Percentiles rank a stretch among this genome's conserved stretches.
These are phyloP conservation scores for Perognathus longimembris DNA, from an alignment of 2,113 vertebrate genomes.

Conservation along the genomic window DNA sequence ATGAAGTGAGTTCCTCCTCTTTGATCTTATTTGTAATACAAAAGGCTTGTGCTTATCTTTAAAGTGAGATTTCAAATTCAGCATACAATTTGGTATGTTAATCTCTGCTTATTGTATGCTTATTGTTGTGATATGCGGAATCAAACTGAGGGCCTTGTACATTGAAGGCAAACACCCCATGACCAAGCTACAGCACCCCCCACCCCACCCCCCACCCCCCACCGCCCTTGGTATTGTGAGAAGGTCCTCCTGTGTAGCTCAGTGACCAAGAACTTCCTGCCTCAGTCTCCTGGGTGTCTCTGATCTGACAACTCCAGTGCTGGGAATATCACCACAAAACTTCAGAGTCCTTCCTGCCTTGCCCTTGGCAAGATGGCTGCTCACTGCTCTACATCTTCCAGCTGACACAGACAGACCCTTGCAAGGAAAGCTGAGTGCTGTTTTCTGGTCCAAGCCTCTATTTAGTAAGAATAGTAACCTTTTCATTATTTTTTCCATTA, in stretches of 20 bases:
- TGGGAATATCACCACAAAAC: neutral
- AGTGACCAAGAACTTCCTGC: neutral
- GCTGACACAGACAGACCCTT: neutral
- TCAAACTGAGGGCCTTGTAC: neutral
- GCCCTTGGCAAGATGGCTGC: neutral
- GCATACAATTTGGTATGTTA: neutral
- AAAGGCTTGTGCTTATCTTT: neutral
- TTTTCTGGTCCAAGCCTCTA: neutral
- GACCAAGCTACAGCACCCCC: neutral
- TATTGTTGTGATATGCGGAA: neutral
- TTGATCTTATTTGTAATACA: neutral
- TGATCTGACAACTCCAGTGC: neutral
- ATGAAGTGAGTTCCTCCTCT: neutral
- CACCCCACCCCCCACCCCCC: too few species aligned
- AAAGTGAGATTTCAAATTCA: conserved; percentile 2
- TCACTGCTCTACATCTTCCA: neutral
- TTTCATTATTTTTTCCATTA: neutral
- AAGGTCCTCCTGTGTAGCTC: neutral
- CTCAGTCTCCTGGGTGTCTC: neutral
- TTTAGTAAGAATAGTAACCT: neutral
- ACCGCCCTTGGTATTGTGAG: too few species aligned
- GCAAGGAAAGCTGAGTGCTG: neutral
- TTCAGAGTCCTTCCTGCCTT: neutral
- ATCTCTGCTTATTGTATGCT: neutral
- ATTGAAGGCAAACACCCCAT: neutral